phyloP scores from a whole-genome alignment of 2,113 vertebrate species.

The Capreolus pygargus region DNA sequence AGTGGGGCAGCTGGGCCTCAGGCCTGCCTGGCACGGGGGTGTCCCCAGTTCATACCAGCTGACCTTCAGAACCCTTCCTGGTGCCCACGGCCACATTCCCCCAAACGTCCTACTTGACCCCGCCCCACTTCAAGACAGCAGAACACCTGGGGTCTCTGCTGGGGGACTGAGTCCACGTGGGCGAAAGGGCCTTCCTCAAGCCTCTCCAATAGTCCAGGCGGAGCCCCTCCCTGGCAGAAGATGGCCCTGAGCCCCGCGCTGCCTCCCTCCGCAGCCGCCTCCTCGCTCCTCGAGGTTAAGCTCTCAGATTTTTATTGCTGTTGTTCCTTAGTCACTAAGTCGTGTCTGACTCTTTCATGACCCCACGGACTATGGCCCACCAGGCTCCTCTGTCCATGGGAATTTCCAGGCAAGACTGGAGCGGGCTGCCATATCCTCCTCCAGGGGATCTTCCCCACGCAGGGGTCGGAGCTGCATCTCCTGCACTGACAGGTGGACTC shows the following conservation, averaged over 20 bases:
- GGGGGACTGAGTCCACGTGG: not conserved
- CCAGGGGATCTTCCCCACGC: not conserved
- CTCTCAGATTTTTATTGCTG: not conserved
- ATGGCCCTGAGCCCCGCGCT: accelerated
- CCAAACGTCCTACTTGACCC: not conserved
- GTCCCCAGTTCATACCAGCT: not conserved
- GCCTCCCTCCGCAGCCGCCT: not conserved
- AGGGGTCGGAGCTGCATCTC: not conserved
- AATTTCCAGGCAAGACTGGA: not conserved
- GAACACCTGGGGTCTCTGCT: not conserved
- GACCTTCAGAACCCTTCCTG: not conserved
- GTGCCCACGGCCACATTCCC: not conserved
- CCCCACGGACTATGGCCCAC: not conserved
- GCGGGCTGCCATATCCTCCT: not conserved
- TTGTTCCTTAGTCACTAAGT: not conserved
- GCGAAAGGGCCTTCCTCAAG: not conserved
- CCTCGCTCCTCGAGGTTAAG: too few relatives aligned
- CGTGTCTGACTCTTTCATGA: not conserved
- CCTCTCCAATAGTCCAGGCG: not conserved
- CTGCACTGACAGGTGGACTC: not conserved
- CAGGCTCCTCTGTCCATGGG: not conserved
- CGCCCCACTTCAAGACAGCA: not conserved
- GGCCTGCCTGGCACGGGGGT: not conserved
- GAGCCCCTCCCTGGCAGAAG: not conserved
- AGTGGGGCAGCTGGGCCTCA: not conserved